Conservation (phyloP, 2,888 invertebrate genomes). For the Apoderus coryli region DNA sequence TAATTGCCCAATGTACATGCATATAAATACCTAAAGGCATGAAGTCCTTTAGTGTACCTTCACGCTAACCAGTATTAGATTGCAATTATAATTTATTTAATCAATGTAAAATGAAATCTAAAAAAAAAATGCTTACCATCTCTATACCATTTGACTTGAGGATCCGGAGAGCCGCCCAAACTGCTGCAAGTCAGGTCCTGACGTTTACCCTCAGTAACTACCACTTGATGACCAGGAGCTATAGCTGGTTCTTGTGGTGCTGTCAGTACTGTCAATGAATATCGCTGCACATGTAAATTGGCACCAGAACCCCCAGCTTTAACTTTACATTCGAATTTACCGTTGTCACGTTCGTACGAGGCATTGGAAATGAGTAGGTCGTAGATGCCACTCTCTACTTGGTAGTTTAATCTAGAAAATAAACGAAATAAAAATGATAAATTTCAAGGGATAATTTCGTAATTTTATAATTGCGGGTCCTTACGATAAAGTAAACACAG, state of each 20-base stretch:
- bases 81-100: too few relatives aligned
- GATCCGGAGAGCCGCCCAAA: conserved; percentile 81
- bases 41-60: too few relatives aligned
- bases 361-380: conserved; percentile 81
- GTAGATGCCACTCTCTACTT: conserved; percentile 69
- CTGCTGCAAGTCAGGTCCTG: conserved; percentile 69
- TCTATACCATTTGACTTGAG: conserved; percentile 72
- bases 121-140: conserved; percentile 34
- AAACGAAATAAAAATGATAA: too few relatives aligned
- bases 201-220: conserved; percentile 65
- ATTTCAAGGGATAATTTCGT: too few relatives aligned
- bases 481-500: too few relatives aligned
- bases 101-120: too few relatives aligned
- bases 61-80: too few relatives aligned
- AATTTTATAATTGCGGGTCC: too few relatives aligned
- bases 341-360: conserved; percentile 82
- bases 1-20: too few relatives aligned
- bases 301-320: conserved; percentile 72
- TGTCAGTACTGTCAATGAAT: conserved; percentile 73
- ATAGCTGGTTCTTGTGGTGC: conserved; percentile 70
- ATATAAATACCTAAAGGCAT: too few relatives aligned
- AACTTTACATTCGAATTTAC: conserved; percentile 79
- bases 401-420: conserved; percentile 61
- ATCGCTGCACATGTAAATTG: conserved; percentile 70
- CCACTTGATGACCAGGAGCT: conserved; percentile 59